phyloP scores from a whole-genome alignment of 2,888 invertebrate species.

The Catocala sponsa region DNA sequence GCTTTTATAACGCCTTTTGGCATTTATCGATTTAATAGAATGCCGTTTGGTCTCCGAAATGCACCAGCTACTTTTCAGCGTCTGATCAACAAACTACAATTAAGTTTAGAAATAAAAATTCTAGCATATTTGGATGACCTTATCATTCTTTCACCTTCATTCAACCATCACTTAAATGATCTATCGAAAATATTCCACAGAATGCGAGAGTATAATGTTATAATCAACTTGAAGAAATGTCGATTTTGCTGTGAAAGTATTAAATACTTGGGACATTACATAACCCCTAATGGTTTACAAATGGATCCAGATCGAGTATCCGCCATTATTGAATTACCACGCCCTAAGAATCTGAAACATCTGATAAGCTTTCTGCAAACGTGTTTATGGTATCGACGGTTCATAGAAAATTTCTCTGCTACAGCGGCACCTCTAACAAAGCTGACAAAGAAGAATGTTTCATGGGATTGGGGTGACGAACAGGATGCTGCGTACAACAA shows the following conservation, averaged over 20 bases:
- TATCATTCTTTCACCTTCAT: too few relatives aligned
- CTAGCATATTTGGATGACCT: too few relatives aligned
- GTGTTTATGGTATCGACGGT: background rate
- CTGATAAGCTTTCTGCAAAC: background rate
- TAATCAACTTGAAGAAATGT: too few relatives aligned
- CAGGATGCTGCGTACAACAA: background rate
- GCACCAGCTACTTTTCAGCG: too few relatives aligned
- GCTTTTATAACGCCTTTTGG: conserved; percentile 6
- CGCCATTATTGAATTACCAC: background rate
- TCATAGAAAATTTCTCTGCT: background rate
- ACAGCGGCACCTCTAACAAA: background rate
- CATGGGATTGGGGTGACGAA: background rate
- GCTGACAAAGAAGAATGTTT: background rate
- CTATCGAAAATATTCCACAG: too few relatives aligned
- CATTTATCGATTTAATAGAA: background rate
- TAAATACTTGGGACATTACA: background rate
- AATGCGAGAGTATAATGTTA: too few relatives aligned
- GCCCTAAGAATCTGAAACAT: background rate
- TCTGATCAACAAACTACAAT: too few relatives aligned
- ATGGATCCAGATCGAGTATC: background rate
- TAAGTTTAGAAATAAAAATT: too few relatives aligned
- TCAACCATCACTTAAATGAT: background rate
- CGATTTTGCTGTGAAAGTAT: too few relatives aligned
- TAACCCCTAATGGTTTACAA: background rate
- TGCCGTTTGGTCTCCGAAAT: background rate